Base-by-base conservation (phyloP, 2,797 vertebrate genomes). In the Ctenochaetus hawaiiensis region DNA sequence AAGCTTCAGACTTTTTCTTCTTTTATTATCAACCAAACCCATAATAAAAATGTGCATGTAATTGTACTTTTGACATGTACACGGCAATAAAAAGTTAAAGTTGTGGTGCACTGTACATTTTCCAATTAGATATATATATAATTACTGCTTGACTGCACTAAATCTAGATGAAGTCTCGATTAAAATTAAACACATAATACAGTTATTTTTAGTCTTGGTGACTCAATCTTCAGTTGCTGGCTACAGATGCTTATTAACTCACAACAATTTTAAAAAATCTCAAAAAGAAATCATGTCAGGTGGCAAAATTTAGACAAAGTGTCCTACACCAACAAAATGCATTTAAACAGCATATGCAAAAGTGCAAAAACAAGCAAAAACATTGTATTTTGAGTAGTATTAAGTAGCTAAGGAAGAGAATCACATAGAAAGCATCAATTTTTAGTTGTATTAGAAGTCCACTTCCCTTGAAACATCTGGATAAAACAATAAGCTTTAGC, bases 1-100 rank as follows among this genome's bases (percentile, higher is more conserved):
- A 62, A 52, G 71, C 74, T 76, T 17, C 20, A 5, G 74, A 70
- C 63, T 6, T 30, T 65, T 72, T 63, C 37, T 10, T 20, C 1
- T 61, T 69, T 65, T 17, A 63, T 56, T 47, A 60, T 18, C 59
- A 54, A 45, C 30, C 22, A 65, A 67, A 63, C 64, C 10, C 5
- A n/a, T 59, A 2, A 60, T 81, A 6, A 43, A 2, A 41, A 47
- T 69, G 49, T 65, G 18, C 37, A 72, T 77, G 11, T 58, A n/a
- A 72, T 79, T 51, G 13, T 23, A 13, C 17, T 23, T 72, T 23
- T 47, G 53, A 60, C 65, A 71, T 51, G n/a, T 2, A 18, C 44
- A 23, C 6, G 22, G 34, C 8, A 5, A 65, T 47, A 45, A 72
- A 53, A 22, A 12, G 41, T 17, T n/a, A 16, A n/a, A 67, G 45